Evolutionary conservation across 92 coral and sea anemone genomes (phyloP).

Genomic region (Plumapathes pennacea): DNA sequence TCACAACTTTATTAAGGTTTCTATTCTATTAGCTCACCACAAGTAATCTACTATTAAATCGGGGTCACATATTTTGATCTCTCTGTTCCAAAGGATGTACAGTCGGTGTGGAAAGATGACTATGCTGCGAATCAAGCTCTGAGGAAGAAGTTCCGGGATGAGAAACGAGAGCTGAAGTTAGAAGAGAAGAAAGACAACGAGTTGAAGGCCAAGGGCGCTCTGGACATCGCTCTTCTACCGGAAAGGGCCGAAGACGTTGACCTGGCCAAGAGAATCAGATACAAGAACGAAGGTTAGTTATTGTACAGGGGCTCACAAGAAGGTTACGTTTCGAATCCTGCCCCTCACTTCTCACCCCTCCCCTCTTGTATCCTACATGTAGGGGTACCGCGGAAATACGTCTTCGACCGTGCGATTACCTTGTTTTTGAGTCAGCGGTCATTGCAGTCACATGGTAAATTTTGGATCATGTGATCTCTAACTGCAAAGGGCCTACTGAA

Average conservation of each 20-base stretch:
- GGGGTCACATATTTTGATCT: neutral
- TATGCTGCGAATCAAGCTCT: constrained; percentile 87
- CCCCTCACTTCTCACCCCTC: too few species aligned
- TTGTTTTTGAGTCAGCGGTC: too few species aligned
- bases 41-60: neutral
- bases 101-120: constrained; percentile 95
- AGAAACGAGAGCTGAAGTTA: constrained; percentile 73
- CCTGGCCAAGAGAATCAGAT: constrained; percentile 74
- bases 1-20: too few species aligned
- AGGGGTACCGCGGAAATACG: too few species aligned
- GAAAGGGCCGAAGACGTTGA: constrained; percentile 81
- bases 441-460: too few species aligned
- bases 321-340: too few species aligned
- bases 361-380: too few species aligned
- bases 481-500: too few species aligned
- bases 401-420: too few species aligned
- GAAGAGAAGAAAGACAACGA: constrained; percentile 67
- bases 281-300: constrained; percentile 62
- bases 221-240: constrained; percentile 78
- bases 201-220: constrained; percentile 66
- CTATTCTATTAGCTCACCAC: neutral
- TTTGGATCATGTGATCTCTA: too few species aligned
- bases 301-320: too few species aligned
- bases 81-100: constrained; percentile 60
- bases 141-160: constrained; percentile 88